These are phyloP conservation scores for Apocheima hispidaria DNA, from an alignment of 2,888 invertebrate species.

Conservation along the genomic window DNA sequence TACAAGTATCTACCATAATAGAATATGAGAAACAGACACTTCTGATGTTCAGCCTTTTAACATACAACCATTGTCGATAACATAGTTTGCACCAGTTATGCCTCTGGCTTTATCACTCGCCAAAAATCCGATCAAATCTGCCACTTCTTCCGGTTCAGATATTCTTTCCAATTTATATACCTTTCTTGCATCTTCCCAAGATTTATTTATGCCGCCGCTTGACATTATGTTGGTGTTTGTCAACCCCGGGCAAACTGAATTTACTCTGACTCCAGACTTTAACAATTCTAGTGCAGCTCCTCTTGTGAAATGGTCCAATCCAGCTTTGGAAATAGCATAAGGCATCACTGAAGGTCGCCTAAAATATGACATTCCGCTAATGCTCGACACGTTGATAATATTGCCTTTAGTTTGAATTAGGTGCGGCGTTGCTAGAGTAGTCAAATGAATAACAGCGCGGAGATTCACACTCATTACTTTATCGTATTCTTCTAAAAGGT, in stretches of 20 bases:
- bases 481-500: slow-evolving; percentile 22
- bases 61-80: slow-evolving; percentile 42
- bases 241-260: slow-evolving; percentile 53
- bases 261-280: slow-evolving; percentile 89
- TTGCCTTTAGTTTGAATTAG: slow-evolving; percentile 54
- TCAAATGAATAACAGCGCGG: slow-evolving; percentile 32
- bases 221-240: slow-evolving; percentile 78
- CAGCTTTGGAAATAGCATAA: slow-evolving; percentile 55
- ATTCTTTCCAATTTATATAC: slow-evolving; percentile 3
- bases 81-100: slow-evolving; percentile 41
- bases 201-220: slow-evolving; percentile 43
- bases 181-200: slow-evolving; percentile 4
- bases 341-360: slow-evolving; percentile 65
- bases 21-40: neutral
- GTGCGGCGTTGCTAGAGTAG: slow-evolving; percentile 48
- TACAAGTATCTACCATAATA: too few species aligned
- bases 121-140: slow-evolving; percentile 41
- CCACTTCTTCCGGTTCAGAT: slow-evolving; percentile 36
- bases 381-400: slow-evolving; percentile 61
- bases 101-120: slow-evolving; percentile 47
- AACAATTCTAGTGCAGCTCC: slow-evolving; percentile 88
- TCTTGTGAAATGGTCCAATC: slow-evolving; percentile 54
- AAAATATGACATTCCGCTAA: slow-evolving; percentile 2
- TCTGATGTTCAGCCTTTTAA: neutral
- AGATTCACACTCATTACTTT: slow-evolving; percentile 14